Base-by-base conservation (phyloP, 35 echinoderm and acorn worm species). In the Heliocidaris tuberculata region DNA sequence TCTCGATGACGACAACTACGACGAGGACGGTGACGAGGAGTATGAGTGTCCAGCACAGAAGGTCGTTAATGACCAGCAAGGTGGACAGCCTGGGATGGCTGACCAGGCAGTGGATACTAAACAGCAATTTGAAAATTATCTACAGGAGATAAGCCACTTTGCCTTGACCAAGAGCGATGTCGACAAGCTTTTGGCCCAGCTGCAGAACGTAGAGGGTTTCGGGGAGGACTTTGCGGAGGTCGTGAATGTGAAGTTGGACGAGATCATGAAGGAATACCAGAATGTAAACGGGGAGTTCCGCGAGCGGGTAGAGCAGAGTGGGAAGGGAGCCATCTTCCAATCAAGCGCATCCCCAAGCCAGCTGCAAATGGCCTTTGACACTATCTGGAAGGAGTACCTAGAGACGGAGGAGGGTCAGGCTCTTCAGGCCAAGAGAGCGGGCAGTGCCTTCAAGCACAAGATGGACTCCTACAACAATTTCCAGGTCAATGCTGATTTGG, bases 301-400 rank as follows among this genome's bases (percentile, higher is more conserved):
- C 12, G 48, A 56, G 91, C 91, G 91, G 1, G n/a, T 93, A 30
- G 50, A 48, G 91, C n/a, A 93, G 50, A 48, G 12, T 89, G 87
- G 87, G 12, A 48, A 89, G 0, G 91, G 48, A 13, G 31, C 91
- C 49, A 59, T 48, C 91, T 93, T 94, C 30, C 19, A n/a, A 19
- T 94, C 95, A 24, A 95, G 60, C 17, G 48, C 85, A 0, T 71
- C 65, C 21, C 30, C 85, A 56, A 31, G 86, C 48, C 65, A 88
- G 15, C 85, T 97, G 48, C 97, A 97, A 31, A 30, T 90, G 27
- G 86, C 78, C 27, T 95, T 96, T 35, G 95, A 97, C 50, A 94
- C 94, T 13, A 88, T 97, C 13, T 54, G 96, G 52, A 92, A 94
- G 32, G 50, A 95, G 12, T 96, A 96, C 92, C 52, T 95, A 88